Evolutionary conservation across 2,113 vertebrate species (phyloP), one percentile per base, ranked within the genome.

Genomic region (Saguinus midas): DNA sequence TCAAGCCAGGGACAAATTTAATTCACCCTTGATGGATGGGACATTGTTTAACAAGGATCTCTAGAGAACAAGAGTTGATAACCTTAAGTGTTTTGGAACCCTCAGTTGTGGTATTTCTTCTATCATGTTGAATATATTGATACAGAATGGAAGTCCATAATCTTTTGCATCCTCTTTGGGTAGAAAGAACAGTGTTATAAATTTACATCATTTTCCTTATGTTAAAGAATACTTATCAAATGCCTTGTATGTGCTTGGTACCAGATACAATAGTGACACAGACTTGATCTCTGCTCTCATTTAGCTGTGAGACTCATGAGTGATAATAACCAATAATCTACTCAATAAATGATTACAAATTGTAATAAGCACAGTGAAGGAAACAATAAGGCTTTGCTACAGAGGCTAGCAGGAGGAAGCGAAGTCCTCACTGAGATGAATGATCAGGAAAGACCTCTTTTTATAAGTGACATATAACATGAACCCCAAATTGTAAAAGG

Each of bases 21-120:
- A 93, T 94, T 95, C 64, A 43, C 52, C n/a, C 25, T 72, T 89
- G 73, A 94, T 66, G 52, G 83, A 93, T 76, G 37, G 48, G 17
- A n/a, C 14, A 10, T 16, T 81, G 35, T 57, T 93, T 66, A 66
- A 88, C 43, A 75, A 93, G 83, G 40, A 20, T 50, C 37, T 91
- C 75, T 79, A 8, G 35, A 91, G 68, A 80, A 76, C 48, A 29
- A 72, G 37, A 37, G 55, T 52, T 29, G 48, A 73, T 50, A 57
- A 87, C 58, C 17, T 70, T 37, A 40, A 37, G n/a, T 58, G 27
- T 79, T 89, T 58, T 21, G 48, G 23, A 66, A 18, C 16, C 58
- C 48, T 83, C 76, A 27, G 7, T 27, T 32, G 5, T 1, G 14
- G 32, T 32, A 81, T 78, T 66, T 48, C 64, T 94, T 43, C 37